phyloP scores from a whole-genome alignment of 2,888 invertebrate genomes.

The Elmis aenea region DNA sequence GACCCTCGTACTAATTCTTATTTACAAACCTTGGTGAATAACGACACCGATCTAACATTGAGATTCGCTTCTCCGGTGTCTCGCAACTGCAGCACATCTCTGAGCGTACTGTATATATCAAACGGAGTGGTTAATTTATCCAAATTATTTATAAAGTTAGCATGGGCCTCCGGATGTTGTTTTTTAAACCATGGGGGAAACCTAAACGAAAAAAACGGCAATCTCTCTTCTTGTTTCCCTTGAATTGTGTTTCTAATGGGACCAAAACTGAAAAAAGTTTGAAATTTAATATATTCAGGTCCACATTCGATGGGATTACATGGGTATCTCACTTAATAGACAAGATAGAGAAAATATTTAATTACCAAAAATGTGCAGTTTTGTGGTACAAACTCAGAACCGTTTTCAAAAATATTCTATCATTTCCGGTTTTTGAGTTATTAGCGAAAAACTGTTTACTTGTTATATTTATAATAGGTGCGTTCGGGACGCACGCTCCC shows the following conservation, averaged over 20 bases:
- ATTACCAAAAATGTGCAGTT: no score
- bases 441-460: no score
- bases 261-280: conserved; percentile 70
- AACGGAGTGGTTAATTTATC: conserved; percentile 78
- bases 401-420: no score
- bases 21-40: conserved; percentile 64
- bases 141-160: conserved; percentile 60
- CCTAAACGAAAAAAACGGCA: conserved; percentile 79
- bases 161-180: conserved; percentile 55
- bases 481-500: no score
- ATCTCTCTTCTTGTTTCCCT: conserved; percentile 86
- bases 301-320: no score
- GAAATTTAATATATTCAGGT: no score
- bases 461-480: no score
- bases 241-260: conserved; percentile 78
- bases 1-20: no score
- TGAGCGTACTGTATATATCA: conserved; percentile 78
- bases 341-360: no score
- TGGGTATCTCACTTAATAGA: no score
- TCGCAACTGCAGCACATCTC: conserved; percentile 58
- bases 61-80: conserved; percentile 51
- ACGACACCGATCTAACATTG: conserved; percentile 53
- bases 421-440: no score
- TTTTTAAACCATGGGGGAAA: conserved; percentile 67
- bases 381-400: no score